Percentiles rank a stretch among this genome's conserved stretches.
phyloP scores from a whole-genome alignment of 2,888 invertebrate species.

The Chrysolina haemoptera region DNA sequence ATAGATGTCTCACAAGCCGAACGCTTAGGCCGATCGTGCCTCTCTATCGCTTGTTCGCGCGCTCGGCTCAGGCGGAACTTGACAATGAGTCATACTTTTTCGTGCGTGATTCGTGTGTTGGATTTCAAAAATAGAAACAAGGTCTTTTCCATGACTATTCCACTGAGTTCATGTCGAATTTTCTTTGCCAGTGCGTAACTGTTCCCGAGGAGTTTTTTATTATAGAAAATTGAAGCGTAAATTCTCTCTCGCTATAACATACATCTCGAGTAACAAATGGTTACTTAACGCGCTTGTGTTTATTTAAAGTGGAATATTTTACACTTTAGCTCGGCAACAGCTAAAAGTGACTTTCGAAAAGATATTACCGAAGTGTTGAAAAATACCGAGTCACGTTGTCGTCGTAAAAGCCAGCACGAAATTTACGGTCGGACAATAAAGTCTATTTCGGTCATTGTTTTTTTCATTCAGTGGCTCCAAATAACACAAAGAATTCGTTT shows the following conservation, averaged over 20 bases:
- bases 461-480: slow-evolving; percentile 15
- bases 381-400: slow-evolving; percentile 13
- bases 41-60: too few relatives aligned
- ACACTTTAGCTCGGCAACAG: background rate
- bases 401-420: slow-evolving; percentile 15
- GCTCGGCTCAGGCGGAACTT: too few relatives aligned
- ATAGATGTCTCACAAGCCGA: too few relatives aligned
- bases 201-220: too few relatives aligned
- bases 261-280: slow-evolving; percentile 13
- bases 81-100: too few relatives aligned
- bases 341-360: slow-evolving; percentile 9
- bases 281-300: slow-evolving; percentile 1
- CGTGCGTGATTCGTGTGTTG: too few relatives aligned
- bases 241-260: background rate
- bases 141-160: too few relatives aligned
- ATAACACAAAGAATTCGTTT: slow-evolving; percentile 18
- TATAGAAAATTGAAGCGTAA: background rate
- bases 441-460: slow-evolving; percentile 21
- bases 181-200: too few relatives aligned
- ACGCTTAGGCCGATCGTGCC: too few relatives aligned
- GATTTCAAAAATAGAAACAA: too few relatives aligned
- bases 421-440: slow-evolving; percentile 17
- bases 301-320: slow-evolving; percentile 8
- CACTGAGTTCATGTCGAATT: too few relatives aligned
- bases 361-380: slow-evolving; percentile 16